Conservation (phyloP, 2,888 invertebrate genomes). For the Dilophus febrilis region DNA sequence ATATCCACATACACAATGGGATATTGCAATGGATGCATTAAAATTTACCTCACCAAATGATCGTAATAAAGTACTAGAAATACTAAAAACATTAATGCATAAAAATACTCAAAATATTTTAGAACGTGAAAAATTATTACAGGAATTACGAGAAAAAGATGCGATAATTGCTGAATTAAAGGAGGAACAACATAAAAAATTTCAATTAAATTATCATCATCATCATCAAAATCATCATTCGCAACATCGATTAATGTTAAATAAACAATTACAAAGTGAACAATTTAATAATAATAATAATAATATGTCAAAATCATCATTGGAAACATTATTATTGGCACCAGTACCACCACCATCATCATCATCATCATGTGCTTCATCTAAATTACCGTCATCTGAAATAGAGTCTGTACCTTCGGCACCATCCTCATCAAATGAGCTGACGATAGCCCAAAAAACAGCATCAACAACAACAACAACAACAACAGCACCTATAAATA, state of each 20-base stretch:
- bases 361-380: too few species aligned
- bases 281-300: too few species aligned
- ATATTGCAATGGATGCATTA: constrained; percentile 25
- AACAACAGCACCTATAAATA: constrained; percentile 24
- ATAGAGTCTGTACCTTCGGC: too few species aligned
- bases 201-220: constrained; percentile 1
- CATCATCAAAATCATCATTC: neutral
- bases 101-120: constrained; percentile 25
- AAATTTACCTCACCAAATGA: constrained; percentile 25
- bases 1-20: constrained; percentile 27
- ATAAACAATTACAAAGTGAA: too few species aligned
- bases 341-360: neutral
- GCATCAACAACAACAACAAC: constrained; percentile 3
- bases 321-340: neutral
- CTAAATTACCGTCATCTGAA: too few species aligned
- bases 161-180: constrained; percentile 25
- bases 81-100: constrained; percentile 21
- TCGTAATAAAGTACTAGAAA: constrained; percentile 24
- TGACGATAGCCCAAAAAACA: neutral
- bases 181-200: constrained; percentile 23
- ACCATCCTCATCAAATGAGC: neutral
- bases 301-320: neutral
- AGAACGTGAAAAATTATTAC: constrained; percentile 1
- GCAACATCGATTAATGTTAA: neutral
- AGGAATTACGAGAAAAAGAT: constrained; percentile 22